Evolutionary conservation across 2,888 invertebrate genomes (phyloP), one percentile per base, ranked within the genome.

Genomic region (Drosophila anceps): DNA sequence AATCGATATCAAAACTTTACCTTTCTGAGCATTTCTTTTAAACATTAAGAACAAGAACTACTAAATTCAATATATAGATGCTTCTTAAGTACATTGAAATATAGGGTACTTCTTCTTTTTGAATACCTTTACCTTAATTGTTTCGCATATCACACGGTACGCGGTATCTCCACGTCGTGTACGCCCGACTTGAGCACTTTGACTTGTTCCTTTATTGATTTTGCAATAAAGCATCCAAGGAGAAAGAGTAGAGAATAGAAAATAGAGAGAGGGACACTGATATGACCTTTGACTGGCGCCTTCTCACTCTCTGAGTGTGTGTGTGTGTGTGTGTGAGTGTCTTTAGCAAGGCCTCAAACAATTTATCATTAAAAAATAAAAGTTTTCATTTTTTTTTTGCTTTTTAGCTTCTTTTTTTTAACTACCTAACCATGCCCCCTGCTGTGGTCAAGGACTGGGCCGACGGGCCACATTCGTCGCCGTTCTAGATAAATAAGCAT

Each of bases 401-500:
- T 78, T 69, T 72, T 73, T 66, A 29, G 57, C 48, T 57, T 57
- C n/a, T n/a, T 68, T 37, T 48, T 53, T 53, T 35, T 37, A 33
- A 51, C 62, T 53, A 35, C 55, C 65, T 41, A 41, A 53, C 29
- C 54, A 18, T 54, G 54, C 54, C 39, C 53, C 82, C 73, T 53
- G 79, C 86, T 84, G 89, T 79, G 89, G 87, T 84, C 77, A 87
- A 77, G 82, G 76, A 66, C 48, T n/a, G 51, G 50, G 62, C 79
- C 48, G 68, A 50, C 57, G 81, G 50, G 76, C 84, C 79, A 88
- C 88, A 91, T 82, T 91, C 90, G 91, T 91, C 92, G 92, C 88
- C 91, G 85, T 91, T 91, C 91, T 91, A 91, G 91, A 91, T 91
- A 91, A 91, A 91, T 91, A 91, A 91, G 92, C 91, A 91, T 90